phyloP scores from a whole-genome alignment of 2,797 vertebrate genomes.

The Octomys mimax region DNA sequence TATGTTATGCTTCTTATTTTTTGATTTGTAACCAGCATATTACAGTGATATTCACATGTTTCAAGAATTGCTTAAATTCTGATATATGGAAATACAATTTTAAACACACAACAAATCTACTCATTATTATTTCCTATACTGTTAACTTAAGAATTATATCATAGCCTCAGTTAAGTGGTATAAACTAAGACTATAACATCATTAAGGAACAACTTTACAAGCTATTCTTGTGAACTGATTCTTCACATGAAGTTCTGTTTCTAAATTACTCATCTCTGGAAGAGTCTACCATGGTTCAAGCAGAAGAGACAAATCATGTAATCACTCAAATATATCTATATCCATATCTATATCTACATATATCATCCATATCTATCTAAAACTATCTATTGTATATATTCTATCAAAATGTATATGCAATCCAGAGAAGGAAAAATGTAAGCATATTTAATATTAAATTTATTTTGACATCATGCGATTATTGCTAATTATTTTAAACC shows the following conservation, averaged over 20 bases:
- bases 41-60: conserved; percentile 71
- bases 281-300: conserved; percentile 36
- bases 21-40: conserved; percentile 71
- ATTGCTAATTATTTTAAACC: too few species aligned
- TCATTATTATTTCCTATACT: conserved; percentile 62
- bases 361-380: too few species aligned
- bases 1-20: not conserved
- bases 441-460: too few species aligned
- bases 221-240: conserved; percentile 56
- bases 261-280: conserved; percentile 9
- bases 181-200: conserved; percentile 42
- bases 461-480: too few species aligned
- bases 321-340: not conserved
- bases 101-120: conserved; percentile 65
- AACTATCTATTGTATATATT: too few species aligned
- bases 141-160: conserved; percentile 61
- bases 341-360: too few species aligned
- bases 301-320: not conserved
- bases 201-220: conserved; percentile 33
- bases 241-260: conserved; percentile 11
- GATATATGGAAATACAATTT: conserved; percentile 47
- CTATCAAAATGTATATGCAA: too few species aligned
- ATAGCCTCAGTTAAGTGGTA: conserved; percentile 33
- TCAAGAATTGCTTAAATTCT: conserved; percentile 67
- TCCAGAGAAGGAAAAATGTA: too few species aligned